These are phyloP conservation scores for Diarsia dahlii DNA, from an alignment of 2,888 invertebrate species.

Conservation along the genomic window DNA sequence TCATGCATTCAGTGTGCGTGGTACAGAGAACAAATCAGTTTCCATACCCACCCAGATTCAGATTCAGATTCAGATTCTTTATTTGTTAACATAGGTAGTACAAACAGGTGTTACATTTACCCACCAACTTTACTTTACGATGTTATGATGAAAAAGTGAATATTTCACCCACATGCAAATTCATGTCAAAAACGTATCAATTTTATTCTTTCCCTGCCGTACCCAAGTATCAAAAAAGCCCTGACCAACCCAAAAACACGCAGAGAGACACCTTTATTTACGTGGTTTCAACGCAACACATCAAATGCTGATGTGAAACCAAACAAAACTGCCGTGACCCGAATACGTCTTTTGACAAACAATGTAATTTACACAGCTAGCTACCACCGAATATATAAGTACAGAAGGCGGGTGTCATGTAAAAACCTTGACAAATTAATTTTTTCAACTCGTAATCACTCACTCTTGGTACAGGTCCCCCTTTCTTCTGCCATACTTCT, in stretches of 20 bases:
- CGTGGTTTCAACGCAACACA: slow-evolving; percentile 46
- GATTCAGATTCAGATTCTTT: too few relatives aligned
- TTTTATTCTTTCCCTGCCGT: background rate
- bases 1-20: too few relatives aligned
- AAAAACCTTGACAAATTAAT: too few relatives aligned
- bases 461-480: too few relatives aligned
- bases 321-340: slow-evolving; percentile 52
- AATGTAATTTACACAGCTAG: slow-evolving; percentile 54
- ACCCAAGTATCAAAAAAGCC: slow-evolving; percentile 13
- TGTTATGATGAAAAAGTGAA: background rate
- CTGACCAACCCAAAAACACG: slow-evolving; percentile 53
- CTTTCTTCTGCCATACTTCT: too few relatives aligned
- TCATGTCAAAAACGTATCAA: slow-evolving; percentile 14
- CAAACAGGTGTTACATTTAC: too few relatives aligned
- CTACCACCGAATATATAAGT: slow-evolving; percentile 6
- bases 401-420: too few relatives aligned
- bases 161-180: background rate
- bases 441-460: too few relatives aligned
- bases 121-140: background rate
- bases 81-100: too few relatives aligned
- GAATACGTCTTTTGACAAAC: slow-evolving; percentile 58
- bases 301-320: slow-evolving; percentile 52
- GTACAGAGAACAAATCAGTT: too few relatives aligned
- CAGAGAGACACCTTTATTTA: slow-evolving; percentile 47
- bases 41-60: too few relatives aligned